These are phyloP conservation scores for Prenolepis imparis DNA, from an alignment of 2,888 invertebrate species.

Conservation along the genomic window DNA sequence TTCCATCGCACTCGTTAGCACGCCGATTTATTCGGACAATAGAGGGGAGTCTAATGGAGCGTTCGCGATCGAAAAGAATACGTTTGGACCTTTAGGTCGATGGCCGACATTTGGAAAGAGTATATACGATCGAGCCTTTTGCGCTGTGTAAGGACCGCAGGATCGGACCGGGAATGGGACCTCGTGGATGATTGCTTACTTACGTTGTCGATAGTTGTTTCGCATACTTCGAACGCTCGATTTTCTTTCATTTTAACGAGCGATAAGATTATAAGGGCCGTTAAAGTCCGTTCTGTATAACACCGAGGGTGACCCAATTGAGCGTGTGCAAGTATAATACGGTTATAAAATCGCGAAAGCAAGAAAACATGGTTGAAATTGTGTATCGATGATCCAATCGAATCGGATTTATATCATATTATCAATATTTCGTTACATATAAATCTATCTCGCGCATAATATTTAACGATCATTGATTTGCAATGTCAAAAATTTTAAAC, in stretches of 20 bases:
- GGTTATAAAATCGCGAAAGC: constrained; percentile 43
- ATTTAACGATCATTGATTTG: constrained; percentile 1
- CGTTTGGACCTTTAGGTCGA: constrained; percentile 61
- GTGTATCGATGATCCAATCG: neutral
- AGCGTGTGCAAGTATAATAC: constrained; percentile 17
- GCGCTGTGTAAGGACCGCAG: constrained; percentile 58
- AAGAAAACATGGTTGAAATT: neutral
- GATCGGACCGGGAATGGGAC: constrained; percentile 40
- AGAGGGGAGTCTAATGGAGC: constrained; percentile 23
- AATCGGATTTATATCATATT: neutral
- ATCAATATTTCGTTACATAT: neutral
- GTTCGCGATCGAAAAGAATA: constrained; percentile 45
- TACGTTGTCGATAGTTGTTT: constrained; percentile 64
- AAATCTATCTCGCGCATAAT: constrained; percentile 18
- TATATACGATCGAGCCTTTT: constrained; percentile 66
- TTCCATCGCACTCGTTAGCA: constrained; percentile 44
- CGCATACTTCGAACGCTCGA: constrained; percentile 48
- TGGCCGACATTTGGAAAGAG: constrained; percentile 69
- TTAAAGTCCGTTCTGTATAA: constrained; percentile 51
- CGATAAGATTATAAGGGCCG: constrained; percentile 71
- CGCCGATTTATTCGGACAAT: constrained; percentile 50
- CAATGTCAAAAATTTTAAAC: neutral
- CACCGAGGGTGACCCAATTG: constrained; percentile 48
- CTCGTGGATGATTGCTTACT: constrained; percentile 64
- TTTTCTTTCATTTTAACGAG: constrained; percentile 54